These are phyloP conservation scores for Psilopogon haemacephalus DNA, from an alignment of 2,113 vertebrate genomes.

Conservation along the genomic window DNA sequence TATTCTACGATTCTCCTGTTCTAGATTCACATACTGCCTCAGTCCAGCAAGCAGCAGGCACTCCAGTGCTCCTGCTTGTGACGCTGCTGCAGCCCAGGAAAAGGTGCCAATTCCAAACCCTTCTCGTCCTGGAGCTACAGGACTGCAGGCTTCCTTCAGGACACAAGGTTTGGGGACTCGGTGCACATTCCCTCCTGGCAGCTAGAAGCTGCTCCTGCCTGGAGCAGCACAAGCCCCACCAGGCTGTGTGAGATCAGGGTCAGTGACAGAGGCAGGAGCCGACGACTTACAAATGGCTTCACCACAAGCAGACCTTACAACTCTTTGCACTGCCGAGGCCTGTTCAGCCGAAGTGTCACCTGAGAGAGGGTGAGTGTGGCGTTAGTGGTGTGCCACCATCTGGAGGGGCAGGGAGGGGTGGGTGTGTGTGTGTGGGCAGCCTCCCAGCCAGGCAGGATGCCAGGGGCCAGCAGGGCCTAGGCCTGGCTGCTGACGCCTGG, in stretches of 20 bases:
- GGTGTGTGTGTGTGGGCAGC: no score
- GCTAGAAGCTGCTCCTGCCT: background rate
- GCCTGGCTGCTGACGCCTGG: no score
- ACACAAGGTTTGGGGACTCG: background rate
- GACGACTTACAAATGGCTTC: background rate
- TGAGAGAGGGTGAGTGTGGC: background rate
- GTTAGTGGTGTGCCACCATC: background rate
- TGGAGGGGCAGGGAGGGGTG: no score
- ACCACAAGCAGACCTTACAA: no score
- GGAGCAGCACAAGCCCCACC: rapidly evolving
- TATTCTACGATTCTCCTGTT: no score
- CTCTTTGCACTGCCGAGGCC: background rate
- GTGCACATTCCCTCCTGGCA: background rate
- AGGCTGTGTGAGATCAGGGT: background rate
- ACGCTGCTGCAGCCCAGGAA: background rate
- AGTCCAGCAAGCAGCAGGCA: background rate
- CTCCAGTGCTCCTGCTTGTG: background rate
- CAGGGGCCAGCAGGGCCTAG: no score
- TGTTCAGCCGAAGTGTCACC: no score
- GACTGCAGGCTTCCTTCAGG: background rate
- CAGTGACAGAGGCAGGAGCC: background rate
- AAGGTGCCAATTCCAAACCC: background rate
- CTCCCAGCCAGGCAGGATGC: background rate
- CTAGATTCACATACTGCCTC: background rate
- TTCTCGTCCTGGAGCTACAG: background rate